phyloP scores from a whole-genome alignment of 2,113 vertebrate species.

The Paramormyrops kingsleyae region DNA sequence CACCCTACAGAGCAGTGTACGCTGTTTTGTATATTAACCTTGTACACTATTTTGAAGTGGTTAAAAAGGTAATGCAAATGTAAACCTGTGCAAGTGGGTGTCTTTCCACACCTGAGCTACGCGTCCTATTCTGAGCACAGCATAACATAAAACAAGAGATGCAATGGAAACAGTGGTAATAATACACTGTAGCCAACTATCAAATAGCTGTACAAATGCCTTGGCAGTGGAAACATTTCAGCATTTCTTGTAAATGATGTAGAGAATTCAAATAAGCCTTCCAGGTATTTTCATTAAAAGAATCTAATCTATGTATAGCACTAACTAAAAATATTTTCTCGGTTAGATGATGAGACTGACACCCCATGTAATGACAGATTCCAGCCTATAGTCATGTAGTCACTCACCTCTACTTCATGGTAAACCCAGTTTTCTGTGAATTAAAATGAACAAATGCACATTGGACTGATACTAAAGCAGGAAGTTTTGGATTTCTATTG shows the following conservation, averaged over 20 bases:
- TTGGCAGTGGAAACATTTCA: not conserved
- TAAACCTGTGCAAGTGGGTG: not conserved
- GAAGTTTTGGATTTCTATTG: not conserved
- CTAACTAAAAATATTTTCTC: not conserved
- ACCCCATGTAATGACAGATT: not conserved
- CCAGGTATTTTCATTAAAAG: not conserved
- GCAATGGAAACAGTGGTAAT: not conserved
- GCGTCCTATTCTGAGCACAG: not conserved
- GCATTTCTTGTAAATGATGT: not conserved
- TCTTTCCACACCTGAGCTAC: not conserved
- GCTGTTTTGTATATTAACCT: not conserved
- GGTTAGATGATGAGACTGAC: not conserved
- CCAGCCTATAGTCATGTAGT: not conserved
- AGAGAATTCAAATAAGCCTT: not conserved
- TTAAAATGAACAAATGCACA: not conserved
- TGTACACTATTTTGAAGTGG: not conserved
- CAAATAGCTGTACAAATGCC: not conserved
- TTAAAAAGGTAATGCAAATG: not conserved
- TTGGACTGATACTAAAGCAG: not conserved
- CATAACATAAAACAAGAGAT: not conserved
- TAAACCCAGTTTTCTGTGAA: not conserved
- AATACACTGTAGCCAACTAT: not conserved
- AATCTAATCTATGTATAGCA: not conserved
- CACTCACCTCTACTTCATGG: not conserved
- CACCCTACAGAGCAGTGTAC: not conserved